Conservation (phyloP, 2,113 vertebrate genomes). For the Sorex araneus region DNA sequence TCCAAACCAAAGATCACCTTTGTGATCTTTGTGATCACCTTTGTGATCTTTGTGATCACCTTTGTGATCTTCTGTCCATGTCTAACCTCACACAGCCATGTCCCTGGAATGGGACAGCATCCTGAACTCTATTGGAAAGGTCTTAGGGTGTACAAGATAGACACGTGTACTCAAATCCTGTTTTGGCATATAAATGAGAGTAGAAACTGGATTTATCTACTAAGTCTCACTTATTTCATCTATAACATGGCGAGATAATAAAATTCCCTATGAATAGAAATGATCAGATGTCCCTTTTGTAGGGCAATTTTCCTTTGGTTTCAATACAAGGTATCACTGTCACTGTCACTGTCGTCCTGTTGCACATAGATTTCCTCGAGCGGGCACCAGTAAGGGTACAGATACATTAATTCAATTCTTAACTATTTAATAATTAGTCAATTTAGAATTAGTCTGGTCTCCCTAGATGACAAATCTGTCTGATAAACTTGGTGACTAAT, state of each 20-base stretch:
- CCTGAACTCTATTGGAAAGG: neutral
- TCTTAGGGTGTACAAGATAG: neutral
- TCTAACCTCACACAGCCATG: neutral
- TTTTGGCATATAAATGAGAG: neutral
- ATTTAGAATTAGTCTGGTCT: neutral
- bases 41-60: no score
- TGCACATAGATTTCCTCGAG: no score
- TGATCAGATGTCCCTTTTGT: neutral
- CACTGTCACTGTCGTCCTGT: no score
- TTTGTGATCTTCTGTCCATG: neutral
- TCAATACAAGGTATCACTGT: neutral
- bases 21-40: no score
- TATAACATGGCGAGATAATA: no score
- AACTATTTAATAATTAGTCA: slow-evolving; percentile 1
- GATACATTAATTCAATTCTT: neutral
- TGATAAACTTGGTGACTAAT: neutral
- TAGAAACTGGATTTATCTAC: neutral
- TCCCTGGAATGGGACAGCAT: neutral
- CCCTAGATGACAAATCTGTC: neutral
- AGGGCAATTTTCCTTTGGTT: neutral
- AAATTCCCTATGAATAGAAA: neutral
- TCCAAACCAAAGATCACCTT: no score
- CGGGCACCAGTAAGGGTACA: no score
- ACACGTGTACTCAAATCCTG: neutral
- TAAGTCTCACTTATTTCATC: neutral